phyloP scores from a whole-genome alignment of 2,113 vertebrate genomes.

The Paradoxurus hermaphroditus region DNA sequence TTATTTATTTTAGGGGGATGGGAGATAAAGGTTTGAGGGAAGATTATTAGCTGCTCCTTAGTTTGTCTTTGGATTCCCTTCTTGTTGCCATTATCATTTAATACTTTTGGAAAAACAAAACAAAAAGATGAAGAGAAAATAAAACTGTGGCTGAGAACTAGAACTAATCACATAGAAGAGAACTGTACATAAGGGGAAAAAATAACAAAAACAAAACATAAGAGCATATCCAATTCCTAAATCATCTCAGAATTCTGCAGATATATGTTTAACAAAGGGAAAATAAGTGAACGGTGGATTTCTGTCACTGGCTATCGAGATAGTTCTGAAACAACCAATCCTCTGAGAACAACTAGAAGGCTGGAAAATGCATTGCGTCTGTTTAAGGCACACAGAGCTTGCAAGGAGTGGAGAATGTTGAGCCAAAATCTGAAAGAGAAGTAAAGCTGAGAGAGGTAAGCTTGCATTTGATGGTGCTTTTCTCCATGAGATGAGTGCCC shows the following conservation, averaged over 20 bases:
- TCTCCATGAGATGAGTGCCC: neutral
- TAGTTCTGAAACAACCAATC: neutral
- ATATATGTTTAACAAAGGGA: neutral
- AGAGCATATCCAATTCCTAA: neutral
- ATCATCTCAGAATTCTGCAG: neutral
- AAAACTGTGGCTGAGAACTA: neutral
- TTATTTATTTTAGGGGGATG: neutral
- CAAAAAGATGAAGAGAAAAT: neutral
- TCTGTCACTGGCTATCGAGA: neutral
- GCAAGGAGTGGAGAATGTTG: neutral
- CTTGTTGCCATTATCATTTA: neutral
- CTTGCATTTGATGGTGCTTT: neutral
- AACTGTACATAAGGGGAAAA: neutral
- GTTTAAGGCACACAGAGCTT: neutral
- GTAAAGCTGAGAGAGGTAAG: neutral
- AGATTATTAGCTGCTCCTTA: neutral
- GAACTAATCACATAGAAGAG: neutral
- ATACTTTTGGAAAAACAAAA: neutral
- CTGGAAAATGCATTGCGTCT: neutral
- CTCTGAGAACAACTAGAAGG: neutral
- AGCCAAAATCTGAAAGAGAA: neutral
- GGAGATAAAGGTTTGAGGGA: neutral
- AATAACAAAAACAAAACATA: neutral
- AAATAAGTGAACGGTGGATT: neutral
- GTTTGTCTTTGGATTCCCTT: neutral